phyloP scores from a whole-genome alignment of 2,113 vertebrate genomes.

The Ciconia stormi region DNA sequence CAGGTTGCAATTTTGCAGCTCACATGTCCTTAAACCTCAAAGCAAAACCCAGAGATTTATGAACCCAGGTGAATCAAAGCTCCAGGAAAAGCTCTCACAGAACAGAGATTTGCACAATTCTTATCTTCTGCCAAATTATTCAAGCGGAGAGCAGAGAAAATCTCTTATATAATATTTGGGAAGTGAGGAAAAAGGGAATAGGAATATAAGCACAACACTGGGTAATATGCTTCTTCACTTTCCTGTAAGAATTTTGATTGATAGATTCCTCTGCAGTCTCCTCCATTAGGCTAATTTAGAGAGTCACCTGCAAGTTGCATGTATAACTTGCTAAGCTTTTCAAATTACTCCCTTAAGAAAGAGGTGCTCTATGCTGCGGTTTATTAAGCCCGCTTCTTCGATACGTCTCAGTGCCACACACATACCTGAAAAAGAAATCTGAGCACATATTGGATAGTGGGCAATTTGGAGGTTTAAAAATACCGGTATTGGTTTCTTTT shows the following conservation, averaged over 20 bases:
- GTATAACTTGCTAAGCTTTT: slow-evolving; percentile 34
- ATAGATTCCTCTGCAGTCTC: neutral
- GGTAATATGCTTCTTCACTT: neutral
- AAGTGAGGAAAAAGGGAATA: neutral
- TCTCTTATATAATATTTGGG: slow-evolving; percentile 13
- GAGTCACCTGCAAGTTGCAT: slow-evolving; percentile 2
- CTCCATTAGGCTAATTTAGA: slow-evolving; percentile 36
- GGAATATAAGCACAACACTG: neutral
- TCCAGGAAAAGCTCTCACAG: slow-evolving; percentile 35
- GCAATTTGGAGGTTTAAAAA: slow-evolving; percentile 9
- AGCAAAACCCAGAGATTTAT: slow-evolving; percentile 48
- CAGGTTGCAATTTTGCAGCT: slow-evolving; percentile 40
- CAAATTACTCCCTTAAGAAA: slow-evolving; percentile 25
- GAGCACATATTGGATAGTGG: neutral
- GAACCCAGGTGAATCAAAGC: slow-evolving; percentile 56
- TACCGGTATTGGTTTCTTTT: neutral
- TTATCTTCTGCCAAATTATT: slow-evolving; percentile 48
- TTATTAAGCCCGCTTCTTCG: neutral
- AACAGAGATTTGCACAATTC: slow-evolving; percentile 45
- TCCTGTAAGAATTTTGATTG: slow-evolving; percentile 16
- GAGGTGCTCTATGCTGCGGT: neutral
- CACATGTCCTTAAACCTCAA: slow-evolving; percentile 26
- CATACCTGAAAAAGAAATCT: slow-evolving; percentile 5
- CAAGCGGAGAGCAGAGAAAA: neutral
- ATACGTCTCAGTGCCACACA: neutral